These are phyloP conservation scores for Magallana angulata DNA, from an alignment of 1,140 invertebrate species.

Conservation along the genomic window DNA sequence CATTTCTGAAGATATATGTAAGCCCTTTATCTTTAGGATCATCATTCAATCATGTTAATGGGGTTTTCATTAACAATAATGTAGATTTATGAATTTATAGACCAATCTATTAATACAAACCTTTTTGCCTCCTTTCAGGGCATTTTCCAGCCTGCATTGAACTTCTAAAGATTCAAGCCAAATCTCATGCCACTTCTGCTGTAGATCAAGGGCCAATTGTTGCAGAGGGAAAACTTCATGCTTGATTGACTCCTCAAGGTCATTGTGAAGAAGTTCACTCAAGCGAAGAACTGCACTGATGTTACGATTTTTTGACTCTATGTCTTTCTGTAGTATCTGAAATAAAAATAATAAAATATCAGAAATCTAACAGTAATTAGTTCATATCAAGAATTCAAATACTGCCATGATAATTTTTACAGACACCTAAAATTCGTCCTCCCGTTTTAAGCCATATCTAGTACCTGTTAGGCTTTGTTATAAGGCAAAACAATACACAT, in stretches of 20 bases:
- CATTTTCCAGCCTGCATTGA: slow-evolving; percentile 89
- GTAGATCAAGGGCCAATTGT: slow-evolving; percentile 83
- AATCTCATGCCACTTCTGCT: slow-evolving; percentile 91
- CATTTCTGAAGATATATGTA: too few relatives aligned
- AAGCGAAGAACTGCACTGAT: slow-evolving; percentile 88
- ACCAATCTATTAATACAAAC: not conserved
- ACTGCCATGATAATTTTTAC: too few relatives aligned
- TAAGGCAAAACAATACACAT: too few relatives aligned
- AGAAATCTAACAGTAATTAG: too few relatives aligned
- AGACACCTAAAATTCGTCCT: too few relatives aligned
- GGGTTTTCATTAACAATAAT: too few relatives aligned
- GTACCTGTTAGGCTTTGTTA: too few relatives aligned
- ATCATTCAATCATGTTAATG: too few relatives aligned
- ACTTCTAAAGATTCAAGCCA: slow-evolving; percentile 93
- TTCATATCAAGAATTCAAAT: too few relatives aligned
- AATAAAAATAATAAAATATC: not conserved
- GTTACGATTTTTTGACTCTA: slow-evolving; percentile 90
- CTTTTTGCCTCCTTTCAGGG: slow-evolving; percentile 69
- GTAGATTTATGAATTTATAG: too few relatives aligned
- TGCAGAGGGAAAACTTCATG: slow-evolving; percentile 63
- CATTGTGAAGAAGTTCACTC: slow-evolving; percentile 82
- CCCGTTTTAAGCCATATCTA: too few relatives aligned
- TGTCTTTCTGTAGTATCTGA: slow-evolving; percentile 90
- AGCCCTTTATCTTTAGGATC: too few relatives aligned
- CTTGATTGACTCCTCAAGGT: slow-evolving; percentile 52